Conservation (phyloP, 1,140 invertebrate genomes). For the Holotrichia oblita region DNA sequence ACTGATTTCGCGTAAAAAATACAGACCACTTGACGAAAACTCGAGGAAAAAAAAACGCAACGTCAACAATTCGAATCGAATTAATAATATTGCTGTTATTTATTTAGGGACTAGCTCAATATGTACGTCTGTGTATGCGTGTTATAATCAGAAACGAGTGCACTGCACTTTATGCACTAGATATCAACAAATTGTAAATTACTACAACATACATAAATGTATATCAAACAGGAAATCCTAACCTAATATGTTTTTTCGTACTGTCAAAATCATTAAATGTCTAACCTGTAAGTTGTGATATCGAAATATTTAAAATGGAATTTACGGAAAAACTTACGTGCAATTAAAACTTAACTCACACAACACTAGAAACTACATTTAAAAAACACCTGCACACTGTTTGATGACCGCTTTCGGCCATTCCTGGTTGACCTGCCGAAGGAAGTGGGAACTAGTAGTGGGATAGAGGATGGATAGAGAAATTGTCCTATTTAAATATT, state of each 20-base stretch:
- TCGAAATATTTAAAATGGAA: background rate
- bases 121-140: no score
- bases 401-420: conserved; percentile 61
- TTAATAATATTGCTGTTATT: conserved; percentile 7
- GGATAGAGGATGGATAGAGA: conserved; percentile 38
- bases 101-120: conserved; percentile 40
- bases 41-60: conserved; percentile 36
- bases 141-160: conserved; percentile 46
- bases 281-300: background rate
- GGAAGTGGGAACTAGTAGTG: conserved; percentile 58
- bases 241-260: conserved; percentile 36
- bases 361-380: conserved; percentile 57
- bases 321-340: conserved; percentile 45
- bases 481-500: background rate
- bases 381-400: conserved; percentile 60
- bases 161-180: conserved; percentile 59
- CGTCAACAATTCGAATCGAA: conserved; percentile 38
- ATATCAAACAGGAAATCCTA: conserved; percentile 40
- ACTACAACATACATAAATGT: no score
- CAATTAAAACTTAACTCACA: conserved; percentile 46
- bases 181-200: conserved; percentile 57
- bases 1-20: conserved; percentile 7
- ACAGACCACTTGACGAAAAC: no score
- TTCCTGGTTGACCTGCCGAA: conserved; percentile 60
- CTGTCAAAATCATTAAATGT: conserved; percentile 19